These are phyloP conservation scores for Dicranocentrus wangi DNA, from an alignment of 2,888 invertebrate species.

Conservation along the genomic window DNA sequence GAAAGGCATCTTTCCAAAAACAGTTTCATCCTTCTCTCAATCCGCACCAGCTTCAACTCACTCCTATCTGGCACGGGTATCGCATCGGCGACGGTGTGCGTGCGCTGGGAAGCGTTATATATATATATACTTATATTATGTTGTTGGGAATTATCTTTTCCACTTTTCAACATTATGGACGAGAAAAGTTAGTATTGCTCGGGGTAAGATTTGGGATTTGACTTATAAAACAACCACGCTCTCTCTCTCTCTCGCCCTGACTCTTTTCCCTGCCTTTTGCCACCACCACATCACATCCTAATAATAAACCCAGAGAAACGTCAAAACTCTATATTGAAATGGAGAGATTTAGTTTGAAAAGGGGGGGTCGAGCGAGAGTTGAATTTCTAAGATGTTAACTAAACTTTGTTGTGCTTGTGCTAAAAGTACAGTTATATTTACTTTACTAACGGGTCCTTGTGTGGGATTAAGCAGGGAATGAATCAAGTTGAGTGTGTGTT, in stretches of 20 bases:
- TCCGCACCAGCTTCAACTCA: too few species aligned
- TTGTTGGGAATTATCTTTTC: conserved; percentile 52
- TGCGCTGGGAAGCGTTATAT: conserved; percentile 12
- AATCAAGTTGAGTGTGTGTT: too few species aligned
- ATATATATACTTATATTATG: conserved; percentile 38
- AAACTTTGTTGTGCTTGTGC: conserved; percentile 44
- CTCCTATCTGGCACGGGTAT: too few species aligned
- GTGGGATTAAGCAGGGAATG: not conserved
- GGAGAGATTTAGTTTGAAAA: conserved; percentile 19
- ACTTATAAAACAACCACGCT: conserved; percentile 6
- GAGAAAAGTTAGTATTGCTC: conserved; percentile 35
- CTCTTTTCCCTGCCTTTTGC: not conserved
- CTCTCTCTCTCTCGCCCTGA: too few species aligned
- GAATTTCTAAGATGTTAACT: conserved; percentile 50
- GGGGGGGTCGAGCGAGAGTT: conserved; percentile 35
- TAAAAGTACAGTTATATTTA: conserved; percentile 43
- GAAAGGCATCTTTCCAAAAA: not conserved
- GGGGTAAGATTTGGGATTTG: conserved; percentile 55
- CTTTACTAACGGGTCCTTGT: conserved; percentile 25
- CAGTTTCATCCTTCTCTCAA: not conserved
- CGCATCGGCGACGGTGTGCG: too few species aligned
- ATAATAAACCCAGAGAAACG: conserved; percentile 38
- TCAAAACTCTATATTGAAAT: conserved; percentile 43
- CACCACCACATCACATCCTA: conserved; percentile 35
- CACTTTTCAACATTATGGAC: conserved; percentile 28